Conservation (phyloP, 2,888 invertebrate genomes). For the Nebria salina region DNA sequence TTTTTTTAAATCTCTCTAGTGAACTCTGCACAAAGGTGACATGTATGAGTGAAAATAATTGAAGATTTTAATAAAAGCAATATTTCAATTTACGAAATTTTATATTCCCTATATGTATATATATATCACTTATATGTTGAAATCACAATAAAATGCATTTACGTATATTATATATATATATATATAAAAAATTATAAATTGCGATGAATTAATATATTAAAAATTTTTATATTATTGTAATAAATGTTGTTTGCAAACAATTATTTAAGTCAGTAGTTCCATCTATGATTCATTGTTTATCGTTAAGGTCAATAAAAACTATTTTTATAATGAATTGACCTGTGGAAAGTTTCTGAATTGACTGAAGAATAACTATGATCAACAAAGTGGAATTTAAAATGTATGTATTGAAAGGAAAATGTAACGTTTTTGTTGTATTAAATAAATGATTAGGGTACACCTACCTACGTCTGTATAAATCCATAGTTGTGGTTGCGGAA, state of each 20-base stretch:
- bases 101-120: too few species aligned
- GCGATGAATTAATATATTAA: too few species aligned
- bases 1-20: too few species aligned
- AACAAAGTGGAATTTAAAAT: background rate
- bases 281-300: background rate
- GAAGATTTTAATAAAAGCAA: too few species aligned
- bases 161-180: too few species aligned
- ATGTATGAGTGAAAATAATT: too few species aligned
- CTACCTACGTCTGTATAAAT: constrained; percentile 19
- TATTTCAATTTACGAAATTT: too few species aligned
- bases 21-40: too few species aligned
- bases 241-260: background rate
- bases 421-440: background rate
- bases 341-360: background rate
- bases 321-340: background rate
- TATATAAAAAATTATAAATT: too few species aligned
- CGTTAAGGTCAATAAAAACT: background rate
- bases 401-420: background rate
- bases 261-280: background rate
- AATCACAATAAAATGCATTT: too few species aligned
- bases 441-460: background rate
- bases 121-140: too few species aligned
- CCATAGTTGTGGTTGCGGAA: constrained; percentile 26
- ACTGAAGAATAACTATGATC: background rate
- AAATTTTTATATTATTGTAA: too few species aligned